phyloP scores from a whole-genome alignment of 2,113 vertebrate species.

The Potamarius usumacintae region DNA sequence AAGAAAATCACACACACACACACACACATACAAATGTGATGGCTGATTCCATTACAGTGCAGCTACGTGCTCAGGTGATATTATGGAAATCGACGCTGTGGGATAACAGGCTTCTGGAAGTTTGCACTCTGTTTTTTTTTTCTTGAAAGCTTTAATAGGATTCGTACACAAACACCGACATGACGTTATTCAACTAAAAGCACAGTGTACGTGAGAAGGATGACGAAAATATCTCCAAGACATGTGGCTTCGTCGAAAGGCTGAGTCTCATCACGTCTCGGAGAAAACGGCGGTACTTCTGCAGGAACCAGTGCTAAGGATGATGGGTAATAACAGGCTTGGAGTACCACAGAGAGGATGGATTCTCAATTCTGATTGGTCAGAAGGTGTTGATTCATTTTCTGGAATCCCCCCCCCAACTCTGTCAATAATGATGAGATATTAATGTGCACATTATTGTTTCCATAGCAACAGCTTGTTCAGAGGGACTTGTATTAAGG shows the following conservation, averaged over 20 bases:
- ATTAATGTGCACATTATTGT: neutral
- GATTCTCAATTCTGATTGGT: neutral
- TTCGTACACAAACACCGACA: conserved; percentile 9
- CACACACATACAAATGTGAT: neutral
- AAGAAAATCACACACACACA: conserved; percentile 13
- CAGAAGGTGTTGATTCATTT: neutral
- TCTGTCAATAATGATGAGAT: neutral
- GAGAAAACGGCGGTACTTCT: neutral
- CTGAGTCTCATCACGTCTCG: neutral
- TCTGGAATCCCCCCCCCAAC: neutral
- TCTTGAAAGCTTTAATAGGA: neutral
- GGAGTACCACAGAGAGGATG: neutral
- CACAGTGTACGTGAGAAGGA: conserved; percentile 16
- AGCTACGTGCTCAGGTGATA: conserved; percentile 1
- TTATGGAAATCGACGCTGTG: conserved; percentile 8
- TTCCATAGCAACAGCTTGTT: neutral
- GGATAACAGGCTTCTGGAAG: conserved; percentile 19
- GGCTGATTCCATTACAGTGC: conserved; percentile 21
- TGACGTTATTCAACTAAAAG: conserved; percentile 17
- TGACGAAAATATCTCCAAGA: neutral
- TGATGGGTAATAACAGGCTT: neutral
- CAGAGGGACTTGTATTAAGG: neutral
- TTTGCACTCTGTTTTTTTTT: conserved; percentile 13
- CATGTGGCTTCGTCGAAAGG: neutral
- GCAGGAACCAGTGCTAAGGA: neutral